Conservation (phyloP, 2,888 invertebrate genomes). For the Aphelenchoides bicaudatus region DNA sequence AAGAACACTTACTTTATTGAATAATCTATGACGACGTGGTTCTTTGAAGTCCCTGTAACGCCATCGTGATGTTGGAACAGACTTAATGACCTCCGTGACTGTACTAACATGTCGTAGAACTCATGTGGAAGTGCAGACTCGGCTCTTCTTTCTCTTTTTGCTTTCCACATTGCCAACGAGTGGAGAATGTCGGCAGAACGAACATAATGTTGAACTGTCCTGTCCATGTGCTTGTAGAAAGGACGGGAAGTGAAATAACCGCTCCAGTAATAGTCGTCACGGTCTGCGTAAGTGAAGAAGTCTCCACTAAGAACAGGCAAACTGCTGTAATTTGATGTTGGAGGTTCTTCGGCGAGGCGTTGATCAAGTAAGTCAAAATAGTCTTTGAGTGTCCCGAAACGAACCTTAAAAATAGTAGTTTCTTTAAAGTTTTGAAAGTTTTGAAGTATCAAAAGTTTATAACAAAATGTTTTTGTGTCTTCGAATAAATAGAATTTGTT, state of each 20-base stretch:
- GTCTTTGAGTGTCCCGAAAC: constrained; percentile 84
- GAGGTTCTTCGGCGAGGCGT: background rate
- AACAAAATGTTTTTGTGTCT: too few species aligned
- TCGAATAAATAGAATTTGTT: too few species aligned
- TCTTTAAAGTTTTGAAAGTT: background rate
- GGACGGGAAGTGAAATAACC: constrained; percentile 87
- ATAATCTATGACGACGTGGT: constrained; percentile 85
- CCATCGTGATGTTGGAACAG: constrained; percentile 98
- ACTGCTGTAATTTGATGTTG: constrained; percentile 24
- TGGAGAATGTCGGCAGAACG: constrained; percentile 54
- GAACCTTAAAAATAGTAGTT: constrained; percentile 66
- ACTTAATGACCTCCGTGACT: constrained; percentile 73
- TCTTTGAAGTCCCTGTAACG: constrained; percentile 87
- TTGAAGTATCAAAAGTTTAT: too few species aligned
- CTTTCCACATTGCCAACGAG: constrained; percentile 61
- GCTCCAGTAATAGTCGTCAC: constrained; percentile 92
- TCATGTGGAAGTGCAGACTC: background rate
- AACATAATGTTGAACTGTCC: constrained; percentile 61
- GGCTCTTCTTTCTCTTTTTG: background rate
- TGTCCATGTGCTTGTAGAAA: constrained; percentile 86
- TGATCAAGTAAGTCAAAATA: constrained; percentile 74
- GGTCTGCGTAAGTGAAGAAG: constrained; percentile 91
- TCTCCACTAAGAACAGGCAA: constrained; percentile 79
- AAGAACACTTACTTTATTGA: constrained; percentile 65
- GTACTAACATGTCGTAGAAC: constrained; percentile 63